Evolutionary conservation across 2,797 vertebrate species (phyloP), one percentile per base, ranked within the genome.

Genomic region (Sebastes alutus): DNA sequence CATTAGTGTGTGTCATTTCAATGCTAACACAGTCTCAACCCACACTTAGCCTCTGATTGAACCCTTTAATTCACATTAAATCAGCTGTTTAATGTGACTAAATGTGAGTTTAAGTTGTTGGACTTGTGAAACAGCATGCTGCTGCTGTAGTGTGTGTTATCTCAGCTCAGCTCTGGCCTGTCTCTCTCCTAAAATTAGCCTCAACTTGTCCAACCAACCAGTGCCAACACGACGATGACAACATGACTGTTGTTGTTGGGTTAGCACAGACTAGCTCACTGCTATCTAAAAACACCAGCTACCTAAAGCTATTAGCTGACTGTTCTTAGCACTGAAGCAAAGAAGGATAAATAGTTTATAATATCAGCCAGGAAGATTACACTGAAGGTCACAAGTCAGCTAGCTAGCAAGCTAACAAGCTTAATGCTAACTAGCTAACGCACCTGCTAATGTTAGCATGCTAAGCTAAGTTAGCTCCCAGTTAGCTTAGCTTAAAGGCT

Each of bases 371-470:
- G 33, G 30, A n/a, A 1, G 49, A 63, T 33, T 76, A 38, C 56
- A 92, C 35, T 93, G 92, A 94, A 94, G 94, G 93, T 95, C 93
- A 92, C 6, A 75, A 85, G 83, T 80, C 81, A 88, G 91, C 90
- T 81, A 78, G 62, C 84, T 69, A 12, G 76, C 72, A 22, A 14
- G 33, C 33, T 35, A 35, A 35, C 33, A 12, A 35, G 35, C 92
- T 8, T 12, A n/a, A 7, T 79, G 92, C 92, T 89, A 93, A 75
- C 81, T 75, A 88, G 86, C 90, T 16, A 93, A 93, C 93, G 82
- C 88, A 92, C 86, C 93, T 93, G 92, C 92, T 84, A 69, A 42
- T 42, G 14, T 42, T 42, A 42, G 38, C 38, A 42, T 42, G 38
- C 38, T 42, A 42, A 42, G 38, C 38, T 42, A 42, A 63, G 32